These are phyloP conservation scores for Xerus rutilus DNA, from an alignment of 2,797 vertebrate genomes.

Conservation along the genomic window DNA sequence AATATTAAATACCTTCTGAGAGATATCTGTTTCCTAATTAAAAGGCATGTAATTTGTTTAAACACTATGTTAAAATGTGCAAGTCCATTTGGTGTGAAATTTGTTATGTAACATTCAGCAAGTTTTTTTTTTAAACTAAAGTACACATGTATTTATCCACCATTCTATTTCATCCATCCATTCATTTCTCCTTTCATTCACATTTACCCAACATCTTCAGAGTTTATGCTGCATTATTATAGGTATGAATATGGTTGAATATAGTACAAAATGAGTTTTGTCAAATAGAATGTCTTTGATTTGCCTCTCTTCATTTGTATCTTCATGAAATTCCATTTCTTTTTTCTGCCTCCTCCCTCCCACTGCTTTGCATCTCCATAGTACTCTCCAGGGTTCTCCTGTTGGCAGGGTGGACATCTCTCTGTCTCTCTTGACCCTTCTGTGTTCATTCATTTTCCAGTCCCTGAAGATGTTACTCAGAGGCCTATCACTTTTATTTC, in stretches of 20 bases:
- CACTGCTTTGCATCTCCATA: no score
- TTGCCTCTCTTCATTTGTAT: not conserved
- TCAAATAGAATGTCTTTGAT: not conserved
- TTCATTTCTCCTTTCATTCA: not conserved
- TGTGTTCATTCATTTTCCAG: no score
- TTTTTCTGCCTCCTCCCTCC: no score
- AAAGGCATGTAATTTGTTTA: slow-evolving; percentile 40
- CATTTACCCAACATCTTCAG: not conserved
- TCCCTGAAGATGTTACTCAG: not conserved
- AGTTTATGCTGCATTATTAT: not conserved
- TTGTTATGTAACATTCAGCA: not conserved
- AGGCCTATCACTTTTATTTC: not conserved
- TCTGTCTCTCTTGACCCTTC: no score
- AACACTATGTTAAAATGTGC: not conserved
- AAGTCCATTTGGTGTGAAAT: slow-evolving; percentile 15
- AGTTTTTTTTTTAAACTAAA: not conserved
- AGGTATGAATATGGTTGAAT: not conserved
- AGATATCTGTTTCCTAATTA: not conserved
- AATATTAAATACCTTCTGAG: slow-evolving; percentile 44
- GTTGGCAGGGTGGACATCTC: no score
- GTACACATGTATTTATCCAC: not conserved
- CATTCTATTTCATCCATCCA: not conserved
- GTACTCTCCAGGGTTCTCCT: no score
- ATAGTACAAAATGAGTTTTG: not conserved
- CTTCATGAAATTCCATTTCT: no score